Evolutionary conservation across 1,140 invertebrate species (phyloP).

Genomic region (Caenorhabditis briggsae): DNA sequence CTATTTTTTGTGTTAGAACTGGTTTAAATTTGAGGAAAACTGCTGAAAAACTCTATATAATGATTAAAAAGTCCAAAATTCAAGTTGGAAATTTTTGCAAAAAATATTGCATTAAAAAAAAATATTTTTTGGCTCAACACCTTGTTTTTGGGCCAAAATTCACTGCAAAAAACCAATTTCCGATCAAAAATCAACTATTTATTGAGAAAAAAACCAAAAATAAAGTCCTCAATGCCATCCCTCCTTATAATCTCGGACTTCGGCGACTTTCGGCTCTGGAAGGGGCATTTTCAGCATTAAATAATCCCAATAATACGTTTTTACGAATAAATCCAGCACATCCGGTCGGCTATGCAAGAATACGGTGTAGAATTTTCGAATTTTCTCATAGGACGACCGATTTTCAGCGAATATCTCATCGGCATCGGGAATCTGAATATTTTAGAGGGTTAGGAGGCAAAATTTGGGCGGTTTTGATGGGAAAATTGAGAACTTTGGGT

Average conservation of each 20-base stretch:
- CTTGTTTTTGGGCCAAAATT: too few species aligned
- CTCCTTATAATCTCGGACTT: slow-evolving; percentile 33
- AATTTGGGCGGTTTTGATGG: background rate
- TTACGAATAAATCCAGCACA: slow-evolving; percentile 28
- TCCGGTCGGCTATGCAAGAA: background rate
- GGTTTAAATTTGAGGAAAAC: too few species aligned
- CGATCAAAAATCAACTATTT: too few species aligned
- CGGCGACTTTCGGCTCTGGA: background rate
- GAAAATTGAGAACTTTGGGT: background rate
- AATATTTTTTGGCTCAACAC: too few species aligned
- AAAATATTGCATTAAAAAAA: too few species aligned
- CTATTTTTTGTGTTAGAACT: too few species aligned
- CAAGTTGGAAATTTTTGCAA: too few species aligned
- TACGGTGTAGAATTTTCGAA: slow-evolving; percentile 6
- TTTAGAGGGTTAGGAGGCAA: background rate
- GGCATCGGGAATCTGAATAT: slow-evolving; percentile 8
- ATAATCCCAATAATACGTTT: slow-evolving; percentile 37
- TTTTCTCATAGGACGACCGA: background rate
- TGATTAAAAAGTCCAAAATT: too few species aligned
- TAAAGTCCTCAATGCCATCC: slow-evolving; percentile 2
- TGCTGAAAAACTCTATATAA: too few species aligned
- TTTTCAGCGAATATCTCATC: slow-evolving; percentile 1
- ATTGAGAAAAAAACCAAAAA: too few species aligned
- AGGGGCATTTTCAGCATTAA: background rate
- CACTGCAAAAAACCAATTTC: too few species aligned